phyloP scores from a whole-genome alignment of 2,113 vertebrate species.

The Neolamprologus variostigma region DNA sequence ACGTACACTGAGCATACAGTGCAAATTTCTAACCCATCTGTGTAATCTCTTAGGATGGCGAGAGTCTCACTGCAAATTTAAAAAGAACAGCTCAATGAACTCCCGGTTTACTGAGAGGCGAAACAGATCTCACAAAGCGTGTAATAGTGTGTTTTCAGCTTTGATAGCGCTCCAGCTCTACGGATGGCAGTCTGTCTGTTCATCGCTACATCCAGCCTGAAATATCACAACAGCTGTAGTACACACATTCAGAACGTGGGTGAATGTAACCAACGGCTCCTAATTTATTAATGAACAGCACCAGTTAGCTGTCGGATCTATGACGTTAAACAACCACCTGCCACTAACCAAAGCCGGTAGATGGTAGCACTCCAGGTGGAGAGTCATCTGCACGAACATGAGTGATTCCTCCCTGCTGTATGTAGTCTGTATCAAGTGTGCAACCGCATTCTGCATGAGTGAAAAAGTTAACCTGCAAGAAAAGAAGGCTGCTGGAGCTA shows the following conservation, averaged over 20 bases:
- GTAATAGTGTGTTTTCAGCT: background rate
- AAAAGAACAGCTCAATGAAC: background rate
- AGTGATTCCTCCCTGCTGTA: background rate
- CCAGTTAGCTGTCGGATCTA: background rate
- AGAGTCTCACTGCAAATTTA: background rate
- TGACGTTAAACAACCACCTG: background rate
- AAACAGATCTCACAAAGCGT: background rate
- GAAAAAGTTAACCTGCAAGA: background rate
- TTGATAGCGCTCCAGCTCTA: background rate
- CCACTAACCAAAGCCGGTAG: background rate
- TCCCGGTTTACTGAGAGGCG: background rate
- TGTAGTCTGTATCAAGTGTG: background rate
- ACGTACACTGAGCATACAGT: background rate
- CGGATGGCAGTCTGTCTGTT: background rate
- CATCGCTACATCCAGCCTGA: background rate
- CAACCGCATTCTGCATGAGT: background rate
- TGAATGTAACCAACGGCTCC: background rate
- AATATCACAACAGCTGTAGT: background rate
- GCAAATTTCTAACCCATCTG: background rate
- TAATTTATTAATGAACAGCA: background rate
- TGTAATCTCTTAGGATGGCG: background rate
- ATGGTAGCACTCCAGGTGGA: background rate
- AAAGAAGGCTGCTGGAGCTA: background rate
- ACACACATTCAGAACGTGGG: background rate
- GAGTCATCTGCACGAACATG: rapidly evolving